Evolutionary conservation across 2,797 vertebrate genomes (phyloP).

Genomic region (Paguma larvata): DNA sequence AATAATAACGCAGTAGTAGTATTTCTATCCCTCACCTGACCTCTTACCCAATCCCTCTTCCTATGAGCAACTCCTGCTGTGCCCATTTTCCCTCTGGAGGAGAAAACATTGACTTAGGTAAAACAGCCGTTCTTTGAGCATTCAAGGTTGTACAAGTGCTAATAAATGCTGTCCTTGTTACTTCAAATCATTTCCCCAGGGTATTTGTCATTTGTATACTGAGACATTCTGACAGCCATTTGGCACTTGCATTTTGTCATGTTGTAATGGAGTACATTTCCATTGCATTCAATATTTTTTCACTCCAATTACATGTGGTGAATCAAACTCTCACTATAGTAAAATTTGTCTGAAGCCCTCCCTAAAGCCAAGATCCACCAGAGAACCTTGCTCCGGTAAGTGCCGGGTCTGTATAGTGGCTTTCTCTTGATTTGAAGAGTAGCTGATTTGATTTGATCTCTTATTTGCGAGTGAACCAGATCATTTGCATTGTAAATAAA

Average conservation of each 20-base stretch:
- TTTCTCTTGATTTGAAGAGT: conserved; percentile 62
- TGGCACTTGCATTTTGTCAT: conserved; percentile 63
- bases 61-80: neutral
- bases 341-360: conserved; percentile 36
- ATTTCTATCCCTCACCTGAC: neutral
- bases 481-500: conserved; percentile 85
- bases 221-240: conserved; percentile 64
- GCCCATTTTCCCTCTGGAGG: neutral
- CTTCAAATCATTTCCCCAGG: conserved; percentile 57
- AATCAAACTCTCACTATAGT: conserved; percentile 57
- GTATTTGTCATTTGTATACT: conserved; percentile 68
- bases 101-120: conserved; percentile 13
- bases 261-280: conserved; percentile 67
- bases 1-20: neutral
- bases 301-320: conserved; percentile 60
- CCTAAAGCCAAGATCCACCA: conserved; percentile 50
- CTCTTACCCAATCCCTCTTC: neutral
- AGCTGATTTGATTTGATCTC: conserved; percentile 73
- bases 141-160: conserved; percentile 18
- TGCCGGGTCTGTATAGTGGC: conserved; percentile 40
- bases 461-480: conserved; percentile 75
- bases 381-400: neutral
- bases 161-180: conserved; percentile 41
- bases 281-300: conserved; percentile 55
- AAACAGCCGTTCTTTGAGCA: conserved; percentile 15